Conservation (phyloP, 1,140 invertebrate species). For the Phocides pigmalion region DNA sequence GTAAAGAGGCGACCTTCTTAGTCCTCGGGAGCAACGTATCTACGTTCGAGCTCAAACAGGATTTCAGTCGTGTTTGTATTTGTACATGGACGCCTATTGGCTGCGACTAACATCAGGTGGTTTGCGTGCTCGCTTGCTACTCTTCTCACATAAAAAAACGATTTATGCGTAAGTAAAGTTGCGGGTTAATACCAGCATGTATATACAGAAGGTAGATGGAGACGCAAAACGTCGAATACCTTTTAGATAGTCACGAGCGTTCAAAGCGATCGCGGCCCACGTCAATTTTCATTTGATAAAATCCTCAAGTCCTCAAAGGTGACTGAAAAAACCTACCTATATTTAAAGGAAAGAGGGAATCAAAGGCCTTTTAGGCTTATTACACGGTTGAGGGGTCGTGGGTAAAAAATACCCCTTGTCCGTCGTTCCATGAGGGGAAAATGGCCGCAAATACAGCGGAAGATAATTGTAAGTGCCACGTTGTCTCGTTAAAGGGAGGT, state of each 20-base stretch:
- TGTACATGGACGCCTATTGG: too few species aligned
- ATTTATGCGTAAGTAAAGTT: too few species aligned
- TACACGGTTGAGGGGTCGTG: constrained; percentile 50
- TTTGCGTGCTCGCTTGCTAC: too few species aligned
- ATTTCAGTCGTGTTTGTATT: too few species aligned
- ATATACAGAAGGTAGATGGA: too few species aligned
- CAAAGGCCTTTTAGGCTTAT: constrained; percentile 69
- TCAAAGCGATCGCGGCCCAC: background rate
- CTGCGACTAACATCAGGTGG: too few species aligned
- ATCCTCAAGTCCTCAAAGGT: constrained; percentile 58
- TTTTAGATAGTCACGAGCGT: background rate
- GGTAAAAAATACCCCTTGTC: constrained; percentile 46
- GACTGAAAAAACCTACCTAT: constrained; percentile 49
- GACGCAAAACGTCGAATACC: background rate
- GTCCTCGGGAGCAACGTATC: too few species aligned
- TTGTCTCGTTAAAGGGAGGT: constrained; percentile 13
- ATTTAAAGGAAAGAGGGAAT: constrained; percentile 53
- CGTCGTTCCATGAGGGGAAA: constrained; percentile 17
- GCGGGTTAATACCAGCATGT: background rate
- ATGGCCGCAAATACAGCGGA: constrained; percentile 29
- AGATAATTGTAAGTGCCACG: constrained; percentile 37
- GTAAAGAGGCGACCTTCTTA: too few species aligned
- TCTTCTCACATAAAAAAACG: too few species aligned
- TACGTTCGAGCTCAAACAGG: too few species aligned
- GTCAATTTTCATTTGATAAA: constrained; percentile 39